Evolutionary conservation across 2,113 vertebrate genomes (phyloP), one percentile per base, ranked within the genome.

Genomic region (Neotoma lepida): DNA sequence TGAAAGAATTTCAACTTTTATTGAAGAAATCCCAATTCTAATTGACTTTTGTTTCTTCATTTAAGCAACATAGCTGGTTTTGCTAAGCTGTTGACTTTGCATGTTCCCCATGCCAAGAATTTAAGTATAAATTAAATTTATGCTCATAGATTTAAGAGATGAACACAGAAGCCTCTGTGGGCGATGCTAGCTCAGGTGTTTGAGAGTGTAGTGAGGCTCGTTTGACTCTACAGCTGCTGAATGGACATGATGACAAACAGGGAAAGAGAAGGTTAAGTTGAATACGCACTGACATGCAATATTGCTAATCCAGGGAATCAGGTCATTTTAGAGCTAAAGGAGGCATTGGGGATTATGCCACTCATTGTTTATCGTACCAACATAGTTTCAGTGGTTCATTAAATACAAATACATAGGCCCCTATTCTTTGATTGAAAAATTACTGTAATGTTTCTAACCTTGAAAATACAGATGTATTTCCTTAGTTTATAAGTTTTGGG

Each of bases 101-200:
- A 56, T 61, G 14, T 61, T 93, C 89, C 4, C 9, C 46, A 1
- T 90, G n/a, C 35, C 39, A 91, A 26, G 14, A 86, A 76, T 91
- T 85, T 33, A 80, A 17, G 22, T 89, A 33, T 81, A 81, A 85
- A 20, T 95, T 56, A 85, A 94, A 64, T 76, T n/a, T 73, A 68
- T 76, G 4, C 30, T 90, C 3, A 2, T 33, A 94, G 17, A 63
- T 44, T 68, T 94, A 56, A 91, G 44, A 9, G 44, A 70, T 81
- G 28, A 80, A 88, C 54, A 68, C 44, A 15, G 92, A 88, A 26
- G 12, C 41, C 68, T 85, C 12, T 49, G 2, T 93, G 91, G 78
- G 63, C 84, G 64, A 49, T 49, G 6, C 49, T 88, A 66, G 30
- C 88, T 63, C 24, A 85, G 13, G 22, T 81, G 33, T 30, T 22